A percentile compares a stretch with the other conserved stretches of the same genome.
These are phyloP conservation scores for Podarcis lilfordi DNA, from an alignment of 2,797 vertebrate species.

Conservation along the genomic window DNA sequence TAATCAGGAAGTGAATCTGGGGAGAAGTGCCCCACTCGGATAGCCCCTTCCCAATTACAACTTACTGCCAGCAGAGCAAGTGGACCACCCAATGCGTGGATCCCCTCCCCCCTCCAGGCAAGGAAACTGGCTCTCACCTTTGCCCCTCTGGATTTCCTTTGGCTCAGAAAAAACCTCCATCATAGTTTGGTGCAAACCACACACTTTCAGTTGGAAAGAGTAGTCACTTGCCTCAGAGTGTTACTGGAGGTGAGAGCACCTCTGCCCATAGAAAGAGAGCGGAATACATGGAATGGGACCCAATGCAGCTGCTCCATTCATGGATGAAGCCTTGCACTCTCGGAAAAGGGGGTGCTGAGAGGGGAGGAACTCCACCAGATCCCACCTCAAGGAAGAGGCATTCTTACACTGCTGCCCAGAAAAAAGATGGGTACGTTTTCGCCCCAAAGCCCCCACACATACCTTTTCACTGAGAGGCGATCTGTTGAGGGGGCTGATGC, in stretches of 20 bases:
- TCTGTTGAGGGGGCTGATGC: constrained; percentile 85
- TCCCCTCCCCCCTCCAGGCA: no score
- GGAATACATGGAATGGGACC: neutral
- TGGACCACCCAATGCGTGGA: no score
- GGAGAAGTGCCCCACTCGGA: no score
- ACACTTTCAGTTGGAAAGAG: neutral
- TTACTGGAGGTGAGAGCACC: no score
- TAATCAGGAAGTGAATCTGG: no score
- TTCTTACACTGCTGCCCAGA: no score
- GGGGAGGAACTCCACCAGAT: neutral
- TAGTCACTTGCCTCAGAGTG: neutral
- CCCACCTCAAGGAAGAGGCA: neutral
- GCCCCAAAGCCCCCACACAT: neutral
- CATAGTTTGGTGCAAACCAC: no score
- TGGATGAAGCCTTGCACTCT: neutral
- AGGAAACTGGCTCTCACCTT: neutral
- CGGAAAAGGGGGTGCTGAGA: neutral
- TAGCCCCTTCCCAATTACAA: no score
- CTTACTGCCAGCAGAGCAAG: no score
- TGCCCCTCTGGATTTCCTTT: neutral
- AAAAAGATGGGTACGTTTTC: rapidly evolving
- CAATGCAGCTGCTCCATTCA: neutral
- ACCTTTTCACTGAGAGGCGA: constrained; percentile 80
- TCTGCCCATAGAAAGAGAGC: neutral
- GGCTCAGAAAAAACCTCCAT: neutral